These are phyloP conservation scores for Rhinolophus ferrumequinum DNA, from an alignment of 2,113 vertebrate species.

Conservation along the genomic window DNA sequence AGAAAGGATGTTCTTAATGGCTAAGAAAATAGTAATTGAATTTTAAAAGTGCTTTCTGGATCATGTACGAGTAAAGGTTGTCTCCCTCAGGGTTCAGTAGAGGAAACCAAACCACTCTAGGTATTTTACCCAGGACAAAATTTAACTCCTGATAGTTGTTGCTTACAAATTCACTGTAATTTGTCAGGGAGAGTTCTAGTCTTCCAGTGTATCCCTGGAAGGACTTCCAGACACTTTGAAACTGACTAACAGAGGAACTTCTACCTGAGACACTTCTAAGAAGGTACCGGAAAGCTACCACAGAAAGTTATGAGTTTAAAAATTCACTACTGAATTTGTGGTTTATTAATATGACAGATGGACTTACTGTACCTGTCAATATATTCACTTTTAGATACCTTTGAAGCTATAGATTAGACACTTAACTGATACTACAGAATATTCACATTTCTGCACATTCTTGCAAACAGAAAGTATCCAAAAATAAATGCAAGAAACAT, in stretches of 20 bases:
- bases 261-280: neutral
- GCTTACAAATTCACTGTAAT: neutral
- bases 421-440: neutral
- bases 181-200: neutral
- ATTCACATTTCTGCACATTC: neutral
- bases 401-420: neutral
- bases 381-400: neutral
- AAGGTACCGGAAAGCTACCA: neutral
- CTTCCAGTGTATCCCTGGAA: no score
- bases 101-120: neutral
- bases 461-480: neutral
- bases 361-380: neutral
- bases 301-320: neutral
- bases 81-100: neutral
- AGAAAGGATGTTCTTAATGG: neutral
- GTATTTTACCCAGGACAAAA: neutral
- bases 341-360: neutral
- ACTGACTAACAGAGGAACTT: neutral
- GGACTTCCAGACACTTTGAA: neutral
- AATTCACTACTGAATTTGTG: neutral
- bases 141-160: neutral
- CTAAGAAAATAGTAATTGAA: neutral
- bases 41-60: neutral
- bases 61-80: neutral
- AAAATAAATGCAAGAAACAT: neutral